Base-by-base conservation (phyloP, 2,888 invertebrate species). In the Cephus rjabovi region DNA sequence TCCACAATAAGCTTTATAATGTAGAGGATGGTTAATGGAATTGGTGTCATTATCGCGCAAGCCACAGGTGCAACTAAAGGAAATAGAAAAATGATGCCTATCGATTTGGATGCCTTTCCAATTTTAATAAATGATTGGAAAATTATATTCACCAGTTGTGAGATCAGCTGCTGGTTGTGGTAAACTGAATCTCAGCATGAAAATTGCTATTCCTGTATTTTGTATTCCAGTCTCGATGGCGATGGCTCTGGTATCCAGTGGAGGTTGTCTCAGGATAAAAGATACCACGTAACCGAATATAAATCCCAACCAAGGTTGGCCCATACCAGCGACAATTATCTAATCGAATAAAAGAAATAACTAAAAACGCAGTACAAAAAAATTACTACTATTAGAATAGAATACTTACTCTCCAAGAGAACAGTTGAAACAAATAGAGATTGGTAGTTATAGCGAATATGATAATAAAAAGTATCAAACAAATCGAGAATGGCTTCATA, bases 151-250 rank as follows among this genome's bases (percentile, higher is more conserved):
- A 96, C 96, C 95, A 73, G 97, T 97, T 4, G 98, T 97, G 73
- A 98, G 93, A 92, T 98, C 98, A 0, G 96, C 97, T 83, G 96
- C 95, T 0, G 98, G 98, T 87, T 97, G 96, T 0, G 94, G 94
- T 79, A 98, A 93, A 4, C 97, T 95, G 88, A 97, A 95, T 78
- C 96, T 93, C 77, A 98, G 92, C 85, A 98, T 93, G 91, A 98
- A 97, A 87, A 98, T 98, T 0, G 98, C 94, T 82, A 98, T 95
- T 73, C 98, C 98, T 0, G 98, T 98, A 92, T 98, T 98, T 92
- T 98, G 98, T 77, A 98, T 95, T 76, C 98, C 98, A 6, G 97
- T 97, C 93, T 98, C 98, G 75, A 98, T 95, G 75, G 97, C 95
- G 87, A 98, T 98, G 9, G 98, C 97, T n/a, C 97, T 92, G 3